Conservation (phyloP, 2,888 invertebrate genomes). For the Rhopalosiphum nymphaeae region DNA sequence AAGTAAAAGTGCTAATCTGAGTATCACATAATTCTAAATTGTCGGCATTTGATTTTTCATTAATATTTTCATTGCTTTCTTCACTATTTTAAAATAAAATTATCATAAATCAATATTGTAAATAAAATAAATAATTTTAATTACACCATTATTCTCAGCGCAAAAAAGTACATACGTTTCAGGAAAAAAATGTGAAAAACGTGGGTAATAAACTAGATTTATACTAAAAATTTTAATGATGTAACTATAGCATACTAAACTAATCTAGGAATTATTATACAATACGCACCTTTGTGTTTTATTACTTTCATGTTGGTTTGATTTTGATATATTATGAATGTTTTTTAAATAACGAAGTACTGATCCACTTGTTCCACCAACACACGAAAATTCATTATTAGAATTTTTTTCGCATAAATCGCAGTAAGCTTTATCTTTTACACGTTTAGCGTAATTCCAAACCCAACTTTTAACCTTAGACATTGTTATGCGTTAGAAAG, state of each 20-base stretch:
- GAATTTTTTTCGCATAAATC: background rate
- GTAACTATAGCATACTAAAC: background rate
- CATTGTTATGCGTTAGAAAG: conserved; percentile 1
- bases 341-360: no score
- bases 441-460: background rate
- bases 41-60: background rate
- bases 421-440: background rate
- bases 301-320: background rate
- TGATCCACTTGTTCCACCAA: no score
- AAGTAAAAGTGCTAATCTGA: background rate
- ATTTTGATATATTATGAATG: no score
- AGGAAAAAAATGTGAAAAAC: background rate
- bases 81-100: background rate
- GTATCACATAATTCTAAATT: conserved; percentile 2
- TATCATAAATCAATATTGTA: background rate
- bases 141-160: background rate
- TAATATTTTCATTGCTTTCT: background rate
- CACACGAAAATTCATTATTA: background rate
- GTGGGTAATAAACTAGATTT: background rate
- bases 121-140: background rate
- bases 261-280: background rate
- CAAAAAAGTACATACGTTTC: background rate
- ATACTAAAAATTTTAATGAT: background rate
- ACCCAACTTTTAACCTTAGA: background rate
- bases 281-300: background rate